phyloP scores from a whole-genome alignment of 2,113 vertebrate genomes.

The Esox niger region DNA sequence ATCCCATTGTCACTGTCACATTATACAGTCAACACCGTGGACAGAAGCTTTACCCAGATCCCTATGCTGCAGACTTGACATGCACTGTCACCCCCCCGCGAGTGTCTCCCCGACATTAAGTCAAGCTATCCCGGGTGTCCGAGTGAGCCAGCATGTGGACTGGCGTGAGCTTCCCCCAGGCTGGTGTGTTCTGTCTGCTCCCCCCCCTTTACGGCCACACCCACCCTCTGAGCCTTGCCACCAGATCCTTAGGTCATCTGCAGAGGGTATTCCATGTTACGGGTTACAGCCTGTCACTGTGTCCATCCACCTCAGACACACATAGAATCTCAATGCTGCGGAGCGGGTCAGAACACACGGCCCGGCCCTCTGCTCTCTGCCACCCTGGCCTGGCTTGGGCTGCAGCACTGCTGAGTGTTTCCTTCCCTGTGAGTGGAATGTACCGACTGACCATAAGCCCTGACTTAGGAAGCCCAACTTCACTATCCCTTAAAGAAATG shows the following conservation, averaged over 20 bases:
- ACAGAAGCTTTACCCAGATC: conserved; percentile 33
- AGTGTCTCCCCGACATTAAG: conserved; percentile 21
- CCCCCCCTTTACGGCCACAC: neutral
- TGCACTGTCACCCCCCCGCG: conserved; percentile 21
- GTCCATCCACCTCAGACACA: conserved; percentile 30
- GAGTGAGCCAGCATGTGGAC: conserved; percentile 36
- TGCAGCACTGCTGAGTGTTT: conserved; percentile 20
- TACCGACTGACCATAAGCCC: conserved; percentile 1
- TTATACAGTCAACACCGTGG: conserved; percentile 65
- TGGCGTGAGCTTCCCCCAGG: conserved; percentile 16
- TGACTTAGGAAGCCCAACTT: neutral
- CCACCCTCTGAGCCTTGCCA: conserved; percentile 50
- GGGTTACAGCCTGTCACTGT: conserved; percentile 57
- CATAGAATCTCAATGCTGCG: neutral
- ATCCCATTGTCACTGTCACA: conserved; percentile 57
- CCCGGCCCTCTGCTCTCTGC: too few relatives aligned
- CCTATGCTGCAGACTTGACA: conserved; percentile 40
- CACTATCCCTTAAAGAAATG: neutral
- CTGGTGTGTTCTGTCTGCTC: conserved; percentile 22
- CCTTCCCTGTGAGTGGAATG: neutral
- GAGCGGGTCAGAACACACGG: neutral
- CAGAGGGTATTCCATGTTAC: conserved; percentile 65
- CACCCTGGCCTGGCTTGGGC: neutral
- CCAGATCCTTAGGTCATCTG: conserved; percentile 74
- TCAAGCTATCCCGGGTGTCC: conserved; percentile 16